phyloP scores from a whole-genome alignment of 2,797 vertebrate genomes.

The Limnodromus scolopaceus region DNA sequence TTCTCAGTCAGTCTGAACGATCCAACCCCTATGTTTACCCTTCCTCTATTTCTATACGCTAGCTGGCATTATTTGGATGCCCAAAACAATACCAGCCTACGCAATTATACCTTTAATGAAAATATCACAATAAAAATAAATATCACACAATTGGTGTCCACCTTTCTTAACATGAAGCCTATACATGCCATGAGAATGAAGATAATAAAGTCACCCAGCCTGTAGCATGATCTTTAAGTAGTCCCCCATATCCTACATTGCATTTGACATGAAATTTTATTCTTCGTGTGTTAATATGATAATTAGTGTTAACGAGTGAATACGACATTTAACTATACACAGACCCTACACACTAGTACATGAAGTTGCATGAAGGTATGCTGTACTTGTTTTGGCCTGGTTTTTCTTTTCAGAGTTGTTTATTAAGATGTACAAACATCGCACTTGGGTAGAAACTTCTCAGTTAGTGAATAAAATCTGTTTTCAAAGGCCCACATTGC shows the following conservation, averaged over 20 bases:
- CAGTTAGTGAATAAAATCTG: neutral
- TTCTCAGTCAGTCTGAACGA: neutral
- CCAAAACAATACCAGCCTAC: neutral
- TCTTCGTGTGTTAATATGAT: neutral
- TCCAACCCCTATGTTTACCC: neutral
- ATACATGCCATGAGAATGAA: neutral
- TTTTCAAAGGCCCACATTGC: neutral
- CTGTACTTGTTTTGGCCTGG: neutral
- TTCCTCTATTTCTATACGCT: neutral
- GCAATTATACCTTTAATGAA: neutral
- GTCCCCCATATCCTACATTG: neutral
- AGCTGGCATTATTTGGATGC: neutral
- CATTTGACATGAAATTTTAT: neutral
- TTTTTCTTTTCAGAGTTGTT: neutral
- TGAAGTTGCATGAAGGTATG: neutral
- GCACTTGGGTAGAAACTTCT: neutral
- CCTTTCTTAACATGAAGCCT: neutral
- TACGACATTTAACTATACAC: neutral
- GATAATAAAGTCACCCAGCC: neutral
- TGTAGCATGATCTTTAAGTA: neutral
- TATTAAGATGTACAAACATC: neutral
- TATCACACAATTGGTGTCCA: neutral
- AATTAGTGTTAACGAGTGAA: neutral
- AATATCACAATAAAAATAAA: neutral
- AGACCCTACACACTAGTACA: neutral